Evolutionary conservation across 2,113 vertebrate genomes (phyloP), one percentile per base, ranked within the genome.

Genomic region (Sinocyclocheilus rhinocerous): DNA sequence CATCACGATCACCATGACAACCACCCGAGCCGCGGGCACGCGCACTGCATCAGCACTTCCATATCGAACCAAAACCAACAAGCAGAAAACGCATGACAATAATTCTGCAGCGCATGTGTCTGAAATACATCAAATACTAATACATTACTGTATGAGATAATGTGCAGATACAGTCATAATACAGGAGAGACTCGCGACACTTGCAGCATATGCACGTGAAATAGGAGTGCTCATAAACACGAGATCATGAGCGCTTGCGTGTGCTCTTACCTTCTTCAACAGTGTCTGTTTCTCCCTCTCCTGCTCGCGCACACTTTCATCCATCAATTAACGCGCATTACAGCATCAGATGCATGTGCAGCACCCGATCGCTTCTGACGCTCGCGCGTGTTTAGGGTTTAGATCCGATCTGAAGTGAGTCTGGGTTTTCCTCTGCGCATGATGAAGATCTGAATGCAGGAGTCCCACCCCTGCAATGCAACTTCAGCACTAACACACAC

Each of bases 391-490:
- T 48, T 81, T 42, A 45, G 39, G 20, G 59, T 48, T 81, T 42
- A 45, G 39, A 29, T 67, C 61, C 29, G 39, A 81, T 81, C 61
- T 67, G 15, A 81, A 67, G 61, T 48, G 36, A 48, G 79, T 76
- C n/a, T 81, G 59, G 42, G 79, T 50, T 29, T 81, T 81, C 61
- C 79, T 65, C 24, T 81, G 79, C 90, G 72, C 20, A 67, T 81
- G 57, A 81, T 29, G 79, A 67, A 81, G 61, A 81, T 88, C 90
- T 79, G 91, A 92, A 92, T 92, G 94, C 93, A 93, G 90, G 89
- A 94, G 93, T 93, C 94, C 94, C 94, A 84, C 95, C 94, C 93
- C 94, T 94, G 92, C 92, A 93, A 92, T 86, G 93, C 90, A 93
- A 93, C 94, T 93, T 92, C 86, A 92, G 89, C 90, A 73, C 91